A percentile compares a stretch with the other conserved stretches of the same genome.
Conservation (phyloP, 2,113 vertebrate species). For the Plotosus lineatus region DNA sequence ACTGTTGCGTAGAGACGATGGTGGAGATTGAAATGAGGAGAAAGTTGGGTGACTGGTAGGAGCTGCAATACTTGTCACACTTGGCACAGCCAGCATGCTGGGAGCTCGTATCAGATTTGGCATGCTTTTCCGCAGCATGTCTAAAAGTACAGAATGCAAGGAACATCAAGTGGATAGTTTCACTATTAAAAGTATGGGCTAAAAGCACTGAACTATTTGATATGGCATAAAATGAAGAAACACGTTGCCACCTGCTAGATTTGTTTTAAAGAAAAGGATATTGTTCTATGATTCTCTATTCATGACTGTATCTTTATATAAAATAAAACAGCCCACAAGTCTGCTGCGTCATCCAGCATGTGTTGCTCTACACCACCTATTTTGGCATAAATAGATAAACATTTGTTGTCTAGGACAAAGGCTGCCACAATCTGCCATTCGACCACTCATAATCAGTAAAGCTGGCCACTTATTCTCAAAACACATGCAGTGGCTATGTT, state of each 20-base stretch:
- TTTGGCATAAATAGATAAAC: slow-evolving; percentile 14
- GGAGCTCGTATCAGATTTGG: slow-evolving; percentile 84
- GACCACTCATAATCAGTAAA: slow-evolving; percentile 18
- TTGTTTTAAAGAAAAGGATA: background rate
- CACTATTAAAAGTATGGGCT: background rate
- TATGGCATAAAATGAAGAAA: background rate
- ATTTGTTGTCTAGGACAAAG: slow-evolving; percentile 8
- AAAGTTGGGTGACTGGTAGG: slow-evolving; percentile 69
- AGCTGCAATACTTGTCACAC: slow-evolving; percentile 78
- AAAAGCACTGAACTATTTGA: no score
- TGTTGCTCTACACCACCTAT: background rate
- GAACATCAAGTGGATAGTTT: background rate
- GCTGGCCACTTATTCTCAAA: background rate
- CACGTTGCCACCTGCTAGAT: background rate
- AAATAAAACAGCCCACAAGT: background rate
- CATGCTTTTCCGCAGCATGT: slow-evolving; percentile 96
- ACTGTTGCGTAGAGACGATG: slow-evolving; percentile 86
- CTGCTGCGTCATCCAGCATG: background rate
- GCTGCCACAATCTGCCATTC: slow-evolving; percentile 25
- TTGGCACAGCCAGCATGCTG: slow-evolving; percentile 91
- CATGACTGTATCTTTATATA: background rate
- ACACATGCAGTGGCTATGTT: background rate
- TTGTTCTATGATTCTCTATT: background rate
- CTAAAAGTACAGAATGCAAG: slow-evolving; percentile 63
- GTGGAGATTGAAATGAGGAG: slow-evolving; percentile 74